Evolutionary conservation across 2,797 vertebrate species (phyloP), one percentile per base, ranked within the genome.

Genomic region (Harpagifer antarcticus): DNA sequence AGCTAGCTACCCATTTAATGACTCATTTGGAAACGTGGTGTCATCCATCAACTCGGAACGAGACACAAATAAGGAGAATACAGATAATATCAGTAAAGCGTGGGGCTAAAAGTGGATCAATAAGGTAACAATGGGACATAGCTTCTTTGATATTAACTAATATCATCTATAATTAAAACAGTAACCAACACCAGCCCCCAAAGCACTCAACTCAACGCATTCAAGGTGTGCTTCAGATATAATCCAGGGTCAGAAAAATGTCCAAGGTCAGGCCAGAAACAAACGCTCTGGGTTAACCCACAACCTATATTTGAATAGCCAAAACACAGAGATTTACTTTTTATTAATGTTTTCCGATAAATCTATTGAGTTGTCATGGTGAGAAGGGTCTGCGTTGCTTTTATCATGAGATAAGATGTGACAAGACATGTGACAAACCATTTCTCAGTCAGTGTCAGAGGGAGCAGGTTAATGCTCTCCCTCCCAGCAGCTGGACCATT

Each of bases 31-130:
- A 83, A 79, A 81, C 31, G 2, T 0, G 27, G 70, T 75, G 33
- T 72, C 72, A 85, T 91, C 72, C 61, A 87, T 92, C 83, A 89
- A 63, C 44, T 68, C 44, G 7, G 65, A 54, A 61, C n/a, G 45
- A 63, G 72, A 16, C 23, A 50, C 67, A 79, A 83, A 61, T 45
- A 73, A 67, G 60, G 52, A 37, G 11, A 59, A 78, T 40, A 57
- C 3, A 61, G 42, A 68, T 33, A 50, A 61, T 54, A 49, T 20
- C 1, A 31, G 42, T 27, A 23, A 67, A 83, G 72, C 42, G 16
- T 17, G 72, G 2, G 11, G 17, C 15, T 43, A 60, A 20, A 55
- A 67, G 20, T 20, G 47, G 63, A 62, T 8, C 13, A 43, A 27
- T 12, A 2, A 2, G 17, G 56, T 58, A 40, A 69, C 27, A 68